Evolutionary conservation across 2,797 vertebrate genomes (phyloP).

Genomic region (Hydrophis major): DNA sequence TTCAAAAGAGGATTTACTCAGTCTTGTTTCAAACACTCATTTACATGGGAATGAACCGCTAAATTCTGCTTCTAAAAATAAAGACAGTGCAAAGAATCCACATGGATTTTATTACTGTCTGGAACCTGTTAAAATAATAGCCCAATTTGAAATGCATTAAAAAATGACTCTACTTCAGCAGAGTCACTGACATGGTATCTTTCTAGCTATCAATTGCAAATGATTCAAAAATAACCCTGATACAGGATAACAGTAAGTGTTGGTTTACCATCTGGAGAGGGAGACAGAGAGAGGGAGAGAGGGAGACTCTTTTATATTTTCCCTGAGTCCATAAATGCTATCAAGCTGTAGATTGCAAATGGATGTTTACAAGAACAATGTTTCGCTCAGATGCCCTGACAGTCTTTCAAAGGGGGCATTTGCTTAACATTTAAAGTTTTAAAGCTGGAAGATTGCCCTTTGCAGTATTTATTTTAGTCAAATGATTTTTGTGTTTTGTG

Average conservation of each 20-base stretch:
- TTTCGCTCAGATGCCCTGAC: slow-evolving; percentile 23
- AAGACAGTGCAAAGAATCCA: neutral
- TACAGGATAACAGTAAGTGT: slow-evolving; percentile 38
- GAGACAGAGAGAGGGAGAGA: neutral
- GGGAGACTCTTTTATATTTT: slow-evolving; percentile 51
- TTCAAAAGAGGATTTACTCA: neutral
- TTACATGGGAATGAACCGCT: slow-evolving; percentile 7
- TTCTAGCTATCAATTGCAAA: slow-evolving; percentile 21
- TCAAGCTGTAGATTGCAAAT: slow-evolving; percentile 46
- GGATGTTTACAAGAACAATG: slow-evolving; percentile 37
- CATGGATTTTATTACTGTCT: neutral
- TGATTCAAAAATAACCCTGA: neutral
- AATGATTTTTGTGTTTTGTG: slow-evolving; percentile 55
- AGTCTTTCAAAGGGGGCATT: slow-evolving; percentile 31
- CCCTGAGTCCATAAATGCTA: slow-evolving; percentile 36
- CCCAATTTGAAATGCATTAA: slow-evolving; percentile 25
- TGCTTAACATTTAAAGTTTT: slow-evolving; percentile 43
- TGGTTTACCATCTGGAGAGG: slow-evolving; percentile 46
- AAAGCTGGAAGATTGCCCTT: slow-evolving; percentile 44
- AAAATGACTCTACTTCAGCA: neutral
- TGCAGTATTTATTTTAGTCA: slow-evolving; percentile 43
- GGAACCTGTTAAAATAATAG: slow-evolving; percentile 42
- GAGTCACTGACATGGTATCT: slow-evolving; percentile 17
- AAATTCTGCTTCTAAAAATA: slow-evolving; percentile 15
- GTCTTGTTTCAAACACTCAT: neutral